phyloP scores from a whole-genome alignment of 2,888 invertebrate species.

The Drosophila robusta region DNA sequence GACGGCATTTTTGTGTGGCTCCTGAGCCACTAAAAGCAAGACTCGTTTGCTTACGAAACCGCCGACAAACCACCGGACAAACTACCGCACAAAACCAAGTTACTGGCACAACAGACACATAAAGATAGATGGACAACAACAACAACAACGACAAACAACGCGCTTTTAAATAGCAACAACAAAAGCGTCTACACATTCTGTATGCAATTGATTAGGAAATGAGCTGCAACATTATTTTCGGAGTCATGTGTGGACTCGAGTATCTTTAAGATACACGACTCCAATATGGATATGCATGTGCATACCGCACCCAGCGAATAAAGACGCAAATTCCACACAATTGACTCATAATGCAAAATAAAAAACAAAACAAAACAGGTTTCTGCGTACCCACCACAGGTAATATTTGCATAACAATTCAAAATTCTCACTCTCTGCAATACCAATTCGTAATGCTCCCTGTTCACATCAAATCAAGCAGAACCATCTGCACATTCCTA shows the following conservation, averaged over 20 bases:
- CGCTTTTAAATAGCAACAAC: slow-evolving; percentile 37
- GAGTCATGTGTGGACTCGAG: slow-evolving; percentile 12
- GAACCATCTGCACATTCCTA: slow-evolving; percentile 60
- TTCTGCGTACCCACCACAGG: slow-evolving; percentile 38
- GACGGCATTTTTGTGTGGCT: slow-evolving; percentile 51
- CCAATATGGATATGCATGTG: neutral
- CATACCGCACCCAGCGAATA: slow-evolving; percentile 57
- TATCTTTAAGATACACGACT: slow-evolving; percentile 24
- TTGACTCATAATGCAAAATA: slow-evolving; percentile 62
- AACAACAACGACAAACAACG: slow-evolving; percentile 17
- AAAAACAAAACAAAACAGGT: slow-evolving; percentile 38
- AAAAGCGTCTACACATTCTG: slow-evolving; percentile 16
- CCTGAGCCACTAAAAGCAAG: slow-evolving; percentile 30
- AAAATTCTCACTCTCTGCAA: slow-evolving; percentile 14
- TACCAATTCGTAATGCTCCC: slow-evolving; percentile 26
- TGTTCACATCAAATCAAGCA: slow-evolving; percentile 71
- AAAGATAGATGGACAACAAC: slow-evolving; percentile 11
- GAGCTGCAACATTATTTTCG: slow-evolving; percentile 23
- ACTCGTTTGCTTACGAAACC: slow-evolving; percentile 61
- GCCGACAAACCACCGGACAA: slow-evolving; percentile 18
- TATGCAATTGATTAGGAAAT: slow-evolving; percentile 68
- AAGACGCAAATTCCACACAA: slow-evolving; percentile 54
- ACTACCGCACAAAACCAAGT: slow-evolving; percentile 47
- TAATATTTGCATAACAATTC: slow-evolving; percentile 51
- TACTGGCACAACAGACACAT: slow-evolving; percentile 52